These are phyloP conservation scores for Diuraphis noxia DNA, from an alignment of 1,140 invertebrate species.

Conservation along the genomic window DNA sequence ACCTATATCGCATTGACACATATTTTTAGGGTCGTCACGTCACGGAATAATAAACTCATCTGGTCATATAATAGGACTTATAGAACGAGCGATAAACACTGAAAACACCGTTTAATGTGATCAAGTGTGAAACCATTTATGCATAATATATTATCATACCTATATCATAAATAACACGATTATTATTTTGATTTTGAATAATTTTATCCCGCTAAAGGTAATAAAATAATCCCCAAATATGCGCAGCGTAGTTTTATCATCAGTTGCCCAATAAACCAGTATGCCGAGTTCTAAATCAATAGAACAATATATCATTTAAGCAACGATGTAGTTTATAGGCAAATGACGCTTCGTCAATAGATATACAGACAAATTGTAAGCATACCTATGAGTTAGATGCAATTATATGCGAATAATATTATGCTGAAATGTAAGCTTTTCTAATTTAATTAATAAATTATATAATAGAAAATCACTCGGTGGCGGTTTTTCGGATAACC, in stretches of 20 bases:
- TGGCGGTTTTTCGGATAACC: not conserved
- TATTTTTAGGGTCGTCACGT: not conserved
- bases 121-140: not conserved
- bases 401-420: not conserved
- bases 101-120: not conserved
- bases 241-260: not conserved
- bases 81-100: not conserved
- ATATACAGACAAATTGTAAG: not conserved
- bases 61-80: not conserved
- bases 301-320: not conserved
- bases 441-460: not conserved
- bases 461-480: not conserved
- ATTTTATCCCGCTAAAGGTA: not conserved
- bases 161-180: constrained; percentile 16
- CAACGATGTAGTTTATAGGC: not conserved
- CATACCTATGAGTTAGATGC: no score
- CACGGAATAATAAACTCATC: not conserved
- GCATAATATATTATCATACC: not conserved
- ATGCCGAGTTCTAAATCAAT: not conserved
- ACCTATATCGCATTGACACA: not conserved
- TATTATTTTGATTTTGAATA: constrained; percentile 15
- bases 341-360: not conserved
- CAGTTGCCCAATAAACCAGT: constrained; percentile 20
- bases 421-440: not conserved
- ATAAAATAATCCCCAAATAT: not conserved